Percentiles rank a stretch among this genome's conserved stretches.
These are phyloP conservation scores for Drosophila ficusphila DNA, from an alignment of 1,140 invertebrate genomes.

Conservation along the genomic window DNA sequence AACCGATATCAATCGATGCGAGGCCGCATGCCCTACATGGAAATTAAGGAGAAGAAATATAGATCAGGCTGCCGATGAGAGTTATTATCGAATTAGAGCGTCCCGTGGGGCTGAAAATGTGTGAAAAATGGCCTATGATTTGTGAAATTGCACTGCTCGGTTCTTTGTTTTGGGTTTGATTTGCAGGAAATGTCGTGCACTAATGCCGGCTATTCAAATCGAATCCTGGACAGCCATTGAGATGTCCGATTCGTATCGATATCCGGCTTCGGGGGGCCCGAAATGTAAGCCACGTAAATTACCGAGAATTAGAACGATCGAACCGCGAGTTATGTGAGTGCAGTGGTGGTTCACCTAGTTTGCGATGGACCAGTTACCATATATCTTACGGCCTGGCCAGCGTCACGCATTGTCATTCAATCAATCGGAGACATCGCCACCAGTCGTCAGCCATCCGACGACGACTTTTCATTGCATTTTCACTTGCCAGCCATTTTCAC, in stretches of 20 bases:
- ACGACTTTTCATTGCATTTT: constrained; percentile 78
- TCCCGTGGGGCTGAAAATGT: constrained; percentile 4
- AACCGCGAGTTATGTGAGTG: constrained; percentile 45
- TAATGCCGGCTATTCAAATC: constrained; percentile 35
- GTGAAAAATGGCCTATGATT: constrained; percentile 13
- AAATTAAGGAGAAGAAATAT: not conserved
- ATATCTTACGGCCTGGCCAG: constrained; percentile 11
- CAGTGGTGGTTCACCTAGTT: constrained; percentile 80
- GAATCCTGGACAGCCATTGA: constrained; percentile 21
- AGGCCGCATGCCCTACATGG: not conserved
- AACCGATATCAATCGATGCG: constrained; percentile 19
- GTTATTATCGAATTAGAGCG: constrained; percentile 35
- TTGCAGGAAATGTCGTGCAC: constrained; percentile 21
- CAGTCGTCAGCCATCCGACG: not conserved
- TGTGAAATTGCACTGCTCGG: not conserved
- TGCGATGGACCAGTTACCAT: constrained; percentile 53
- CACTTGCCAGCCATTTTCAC: constrained; percentile 70
- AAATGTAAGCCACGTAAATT: constrained; percentile 72
- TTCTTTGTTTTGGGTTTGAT: not conserved
- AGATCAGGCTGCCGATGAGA: not conserved
- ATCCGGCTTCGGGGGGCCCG: constrained; percentile 62
- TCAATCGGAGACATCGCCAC: constrained; percentile 52
- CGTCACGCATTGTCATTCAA: constrained; percentile 75
- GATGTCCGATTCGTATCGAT: constrained; percentile 25
- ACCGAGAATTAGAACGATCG: constrained; percentile 73